Conservation (phyloP, 2,797 vertebrate genomes). For the Anguilla megastoma region DNA sequence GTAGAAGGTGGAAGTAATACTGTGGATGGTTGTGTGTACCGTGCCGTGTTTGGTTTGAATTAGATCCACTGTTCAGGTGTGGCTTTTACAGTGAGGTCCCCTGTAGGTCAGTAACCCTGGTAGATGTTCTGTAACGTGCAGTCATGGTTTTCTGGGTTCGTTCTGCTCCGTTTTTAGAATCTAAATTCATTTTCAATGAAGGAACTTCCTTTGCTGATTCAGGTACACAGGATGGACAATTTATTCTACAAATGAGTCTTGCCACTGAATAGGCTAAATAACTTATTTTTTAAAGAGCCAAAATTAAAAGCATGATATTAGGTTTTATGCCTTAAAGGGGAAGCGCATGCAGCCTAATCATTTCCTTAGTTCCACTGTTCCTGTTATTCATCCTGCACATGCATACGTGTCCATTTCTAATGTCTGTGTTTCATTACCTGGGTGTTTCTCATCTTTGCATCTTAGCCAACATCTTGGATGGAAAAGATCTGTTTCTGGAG, state of each 20-base stretch:
- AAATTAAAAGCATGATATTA: background rate
- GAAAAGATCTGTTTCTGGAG: background rate
- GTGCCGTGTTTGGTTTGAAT: background rate
- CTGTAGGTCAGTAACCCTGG: background rate
- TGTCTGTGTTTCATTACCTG: background rate
- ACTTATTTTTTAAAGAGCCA: background rate
- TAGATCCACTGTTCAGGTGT: background rate
- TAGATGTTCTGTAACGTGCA: background rate
- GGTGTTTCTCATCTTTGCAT: background rate
- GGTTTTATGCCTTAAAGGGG: background rate
- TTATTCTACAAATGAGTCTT: background rate
- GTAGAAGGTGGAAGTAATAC: background rate
- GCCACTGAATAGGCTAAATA: background rate
- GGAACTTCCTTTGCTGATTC: background rate
- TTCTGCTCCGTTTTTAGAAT: background rate
- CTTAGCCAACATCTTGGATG: background rate
- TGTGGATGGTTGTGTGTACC: background rate
- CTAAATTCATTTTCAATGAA: background rate
- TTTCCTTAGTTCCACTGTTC: background rate
- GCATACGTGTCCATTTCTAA: background rate
- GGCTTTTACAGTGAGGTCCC: background rate
- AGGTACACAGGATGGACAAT: background rate
- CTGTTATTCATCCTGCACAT: background rate
- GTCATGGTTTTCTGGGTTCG: background rate
- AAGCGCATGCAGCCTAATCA: background rate